These are phyloP conservation scores for Erythrocercus mccallii DNA, from an alignment of 2,113 vertebrate species.

Conservation along the genomic window DNA sequence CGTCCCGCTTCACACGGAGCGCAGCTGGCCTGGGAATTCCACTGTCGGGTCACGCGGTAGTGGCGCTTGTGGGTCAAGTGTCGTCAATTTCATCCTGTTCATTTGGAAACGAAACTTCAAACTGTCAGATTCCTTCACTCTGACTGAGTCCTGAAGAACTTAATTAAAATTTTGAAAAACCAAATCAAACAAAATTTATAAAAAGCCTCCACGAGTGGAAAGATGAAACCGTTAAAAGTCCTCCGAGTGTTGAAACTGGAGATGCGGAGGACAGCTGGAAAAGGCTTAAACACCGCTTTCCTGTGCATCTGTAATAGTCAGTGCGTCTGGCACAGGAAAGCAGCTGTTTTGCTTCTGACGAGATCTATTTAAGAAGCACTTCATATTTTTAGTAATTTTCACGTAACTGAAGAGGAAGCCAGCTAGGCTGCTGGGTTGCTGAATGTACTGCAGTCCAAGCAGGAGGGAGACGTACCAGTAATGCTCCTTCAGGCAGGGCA, in stretches of 20 bases:
- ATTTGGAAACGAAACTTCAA: fast-evolving
- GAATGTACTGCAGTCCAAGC: not conserved
- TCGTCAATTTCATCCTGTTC: fast-evolving
- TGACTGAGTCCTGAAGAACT: not conserved
- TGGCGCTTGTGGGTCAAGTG: fast-evolving
- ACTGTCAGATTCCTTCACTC: fast-evolving
- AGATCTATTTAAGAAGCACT: not conserved
- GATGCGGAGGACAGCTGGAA: not conserved
- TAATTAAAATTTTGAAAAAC: not conserved
- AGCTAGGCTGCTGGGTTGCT: not conserved
- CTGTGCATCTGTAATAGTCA: not conserved
- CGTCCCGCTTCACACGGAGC: fast-evolving
- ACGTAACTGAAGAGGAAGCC: not conserved
- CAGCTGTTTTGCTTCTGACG: constrained; percentile 3
- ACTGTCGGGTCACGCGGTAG: fast-evolving
- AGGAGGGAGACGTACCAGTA: not conserved
- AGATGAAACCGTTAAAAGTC: not conserved
- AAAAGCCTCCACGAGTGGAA: not conserved
- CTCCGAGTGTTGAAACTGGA: not conserved
- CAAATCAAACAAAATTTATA: not conserved
- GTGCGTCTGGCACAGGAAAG: not conserved
- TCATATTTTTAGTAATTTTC: not conserved
- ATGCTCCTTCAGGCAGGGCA: not conserved
- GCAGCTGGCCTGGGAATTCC: fast-evolving
- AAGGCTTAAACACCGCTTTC: not conserved